These are phyloP conservation scores for Stomatorhinus walkeri DNA, from an alignment of 2,797 vertebrate species.

Conservation along the genomic window DNA sequence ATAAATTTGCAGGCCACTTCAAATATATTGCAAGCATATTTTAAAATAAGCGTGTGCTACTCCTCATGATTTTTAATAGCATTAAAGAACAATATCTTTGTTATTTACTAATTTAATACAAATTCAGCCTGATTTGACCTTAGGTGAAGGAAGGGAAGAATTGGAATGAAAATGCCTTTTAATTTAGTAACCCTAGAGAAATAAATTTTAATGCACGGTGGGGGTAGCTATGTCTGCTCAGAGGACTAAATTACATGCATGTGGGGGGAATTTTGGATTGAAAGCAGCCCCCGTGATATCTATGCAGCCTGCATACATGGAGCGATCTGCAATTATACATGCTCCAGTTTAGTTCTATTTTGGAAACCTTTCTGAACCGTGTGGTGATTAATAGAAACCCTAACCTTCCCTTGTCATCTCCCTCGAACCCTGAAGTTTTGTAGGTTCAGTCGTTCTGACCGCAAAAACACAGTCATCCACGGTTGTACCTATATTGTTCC, in stretches of 20 bases:
- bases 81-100: not conserved
- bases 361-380: not conserved
- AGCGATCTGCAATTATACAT: not conserved
- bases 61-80: not conserved
- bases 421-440: not conserved
- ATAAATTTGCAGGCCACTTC: not conserved
- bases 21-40: not conserved
- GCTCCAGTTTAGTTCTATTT: not conserved
- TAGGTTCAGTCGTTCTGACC: not conserved
- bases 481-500: not conserved
- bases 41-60: not conserved
- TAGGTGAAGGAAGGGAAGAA: not conserved
- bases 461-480: not conserved
- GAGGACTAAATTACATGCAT: slow-evolving; percentile 10
- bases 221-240: not conserved
- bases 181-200: not conserved
- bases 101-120: slow-evolving; percentile 5
- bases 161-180: not conserved
- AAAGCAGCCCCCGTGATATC: not conserved
- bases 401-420: not conserved
- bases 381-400: slow-evolving; percentile 4
- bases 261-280: not conserved
- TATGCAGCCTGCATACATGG: not conserved
- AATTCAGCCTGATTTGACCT: not conserved
- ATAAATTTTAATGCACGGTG: not conserved